These are phyloP conservation scores for Pseudochaenichthys georgianus DNA, from an alignment of 2,797 vertebrate genomes.

Conservation along the genomic window DNA sequence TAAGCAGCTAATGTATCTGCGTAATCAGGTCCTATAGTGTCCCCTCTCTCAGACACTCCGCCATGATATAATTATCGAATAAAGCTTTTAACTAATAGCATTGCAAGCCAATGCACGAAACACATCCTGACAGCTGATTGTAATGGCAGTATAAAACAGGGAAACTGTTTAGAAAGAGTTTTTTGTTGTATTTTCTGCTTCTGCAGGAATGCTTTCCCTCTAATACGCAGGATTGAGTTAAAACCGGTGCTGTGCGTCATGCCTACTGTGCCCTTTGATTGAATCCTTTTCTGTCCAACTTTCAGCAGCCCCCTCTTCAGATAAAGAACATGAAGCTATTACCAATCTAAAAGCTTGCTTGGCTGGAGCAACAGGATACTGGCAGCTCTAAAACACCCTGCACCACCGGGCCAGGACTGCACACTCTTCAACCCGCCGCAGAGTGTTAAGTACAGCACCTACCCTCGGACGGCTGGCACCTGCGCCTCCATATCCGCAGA, in stretches of 20 bases:
- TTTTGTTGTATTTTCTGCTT: background rate
- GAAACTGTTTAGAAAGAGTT: constrained; percentile 8
- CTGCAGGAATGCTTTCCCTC: background rate
- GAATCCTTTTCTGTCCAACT: constrained; percentile 41
- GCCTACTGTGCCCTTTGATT: constrained; percentile 21
- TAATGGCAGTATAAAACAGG: constrained; percentile 1
- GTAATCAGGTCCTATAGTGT: constrained; percentile 12
- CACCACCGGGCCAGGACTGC: constrained; percentile 51
- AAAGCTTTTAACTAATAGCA: constrained; percentile 1
- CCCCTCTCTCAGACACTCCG: constrained; percentile 6
- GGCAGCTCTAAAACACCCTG: constrained; percentile 61
- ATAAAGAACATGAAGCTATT: constrained; percentile 41
- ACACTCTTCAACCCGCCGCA: constrained; percentile 47
- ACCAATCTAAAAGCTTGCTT: constrained; percentile 65
- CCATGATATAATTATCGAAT: constrained; percentile 14
- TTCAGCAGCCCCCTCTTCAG: constrained; percentile 43
- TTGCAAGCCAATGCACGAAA: background rate
- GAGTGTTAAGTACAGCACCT: constrained; percentile 71
- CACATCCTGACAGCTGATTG: background rate
- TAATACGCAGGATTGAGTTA: constrained; percentile 2
- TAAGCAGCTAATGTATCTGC: constrained; percentile 12
- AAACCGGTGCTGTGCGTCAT: constrained; percentile 26
- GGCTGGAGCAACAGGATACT: constrained; percentile 58
- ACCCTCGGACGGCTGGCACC: constrained; percentile 66
- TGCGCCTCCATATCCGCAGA: constrained; percentile 69